Percentiles rank a stretch among this genome's conserved stretches.
These are phyloP conservation scores for Stictonetta naevosa DNA, from an alignment of 2,113 vertebrate species.

Conservation along the genomic window DNA sequence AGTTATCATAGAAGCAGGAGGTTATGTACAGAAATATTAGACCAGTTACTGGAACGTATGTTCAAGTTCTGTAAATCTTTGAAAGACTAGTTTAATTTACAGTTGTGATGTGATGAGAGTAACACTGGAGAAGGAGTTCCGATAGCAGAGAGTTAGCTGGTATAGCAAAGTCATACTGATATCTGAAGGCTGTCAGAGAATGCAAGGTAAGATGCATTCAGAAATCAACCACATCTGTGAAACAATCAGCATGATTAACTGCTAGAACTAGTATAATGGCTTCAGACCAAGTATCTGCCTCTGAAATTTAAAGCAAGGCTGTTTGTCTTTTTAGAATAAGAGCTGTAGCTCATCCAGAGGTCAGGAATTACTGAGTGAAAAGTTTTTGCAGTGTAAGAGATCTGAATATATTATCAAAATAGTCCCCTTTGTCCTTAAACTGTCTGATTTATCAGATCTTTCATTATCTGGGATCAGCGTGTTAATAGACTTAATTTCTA, in stretches of 20 bases:
- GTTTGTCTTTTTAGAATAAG: not conserved
- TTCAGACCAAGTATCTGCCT: not conserved
- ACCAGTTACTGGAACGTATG: not conserved
- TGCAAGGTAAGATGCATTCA: not conserved
- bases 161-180: not conserved
- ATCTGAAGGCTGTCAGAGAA: not conserved
- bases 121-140: not conserved
- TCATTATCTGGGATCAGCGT: not conserved
- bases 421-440: not conserved
- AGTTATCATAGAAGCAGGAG: not conserved
- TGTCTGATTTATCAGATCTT: not conserved
- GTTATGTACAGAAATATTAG: not conserved
- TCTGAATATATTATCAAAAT: not conserved
- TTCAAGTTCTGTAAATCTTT: not conserved
- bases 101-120: not conserved
- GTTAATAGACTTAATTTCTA: not conserved
- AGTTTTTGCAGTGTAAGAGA: not conserved
- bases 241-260: not conserved
- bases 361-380: not conserved
- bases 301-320: not conserved
- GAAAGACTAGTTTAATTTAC: not conserved
- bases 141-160: not conserved
- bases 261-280: not conserved
- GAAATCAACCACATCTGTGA: not conserved
- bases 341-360: not conserved